Conservation (phyloP, 2,888 invertebrate genomes). For the Tipula helvola region DNA sequence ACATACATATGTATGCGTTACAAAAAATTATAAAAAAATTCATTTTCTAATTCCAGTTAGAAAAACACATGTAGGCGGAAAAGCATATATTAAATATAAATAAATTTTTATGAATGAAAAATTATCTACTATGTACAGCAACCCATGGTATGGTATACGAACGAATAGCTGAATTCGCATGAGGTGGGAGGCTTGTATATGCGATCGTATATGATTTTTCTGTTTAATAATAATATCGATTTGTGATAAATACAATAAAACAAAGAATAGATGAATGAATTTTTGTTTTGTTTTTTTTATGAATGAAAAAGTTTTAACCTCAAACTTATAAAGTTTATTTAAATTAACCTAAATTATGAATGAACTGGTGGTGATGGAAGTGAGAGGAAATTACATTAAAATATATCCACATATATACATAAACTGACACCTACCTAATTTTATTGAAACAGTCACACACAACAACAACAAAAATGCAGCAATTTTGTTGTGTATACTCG, state of each 20-base stretch:
- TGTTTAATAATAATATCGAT: no score
- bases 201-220: background rate
- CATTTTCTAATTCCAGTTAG: background rate
- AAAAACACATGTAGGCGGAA: background rate
- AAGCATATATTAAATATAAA: background rate
- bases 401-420: background rate
- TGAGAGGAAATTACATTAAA: background rate
- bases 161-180: background rate
- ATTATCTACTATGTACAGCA: background rate
- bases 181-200: background rate
- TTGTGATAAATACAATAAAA: no score
- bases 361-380: background rate
- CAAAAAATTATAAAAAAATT: background rate
- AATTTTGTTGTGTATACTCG: background rate
- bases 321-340: background rate
- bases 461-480: background rate
- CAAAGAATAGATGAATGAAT: background rate
- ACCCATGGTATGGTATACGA: background rate
- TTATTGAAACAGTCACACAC: background rate
- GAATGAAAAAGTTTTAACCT: background rate
- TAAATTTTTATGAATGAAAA: background rate
- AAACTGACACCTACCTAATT: background rate
- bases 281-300: background rate
- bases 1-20: background rate
- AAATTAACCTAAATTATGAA: constrained; percentile 4